Conservation (phyloP, 92 coral and sea anemone genomes). For the Actinernus sp. region DNA sequence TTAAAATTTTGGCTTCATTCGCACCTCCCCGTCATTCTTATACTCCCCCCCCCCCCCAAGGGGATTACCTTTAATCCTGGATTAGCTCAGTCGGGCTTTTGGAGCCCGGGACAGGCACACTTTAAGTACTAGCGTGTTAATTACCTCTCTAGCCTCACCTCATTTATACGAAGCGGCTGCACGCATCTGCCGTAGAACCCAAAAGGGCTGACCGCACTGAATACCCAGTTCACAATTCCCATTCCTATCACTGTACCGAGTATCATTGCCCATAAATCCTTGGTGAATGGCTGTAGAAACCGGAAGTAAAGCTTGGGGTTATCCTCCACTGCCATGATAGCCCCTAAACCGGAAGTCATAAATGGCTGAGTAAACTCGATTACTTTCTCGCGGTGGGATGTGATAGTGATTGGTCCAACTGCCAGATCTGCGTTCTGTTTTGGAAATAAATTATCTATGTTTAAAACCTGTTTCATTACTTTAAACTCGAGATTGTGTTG, state of each 20-base stretch:
- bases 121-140: too few relatives aligned
- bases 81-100: too few relatives aligned
- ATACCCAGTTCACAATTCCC: constrained; percentile 62
- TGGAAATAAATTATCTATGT: too few relatives aligned
- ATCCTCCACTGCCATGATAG: constrained; percentile 42
- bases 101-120: too few relatives aligned
- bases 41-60: too few relatives aligned
- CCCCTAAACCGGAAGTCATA: constrained; percentile 61
- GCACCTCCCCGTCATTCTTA: too few relatives aligned
- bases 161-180: constrained; percentile 20
- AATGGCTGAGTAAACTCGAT: constrained; percentile 77
- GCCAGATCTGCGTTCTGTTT: constrained; percentile 72
- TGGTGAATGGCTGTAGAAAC: constrained; percentile 63
- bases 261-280: constrained; percentile 52
- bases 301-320: constrained; percentile 42
- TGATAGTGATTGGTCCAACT: constrained; percentile 64
- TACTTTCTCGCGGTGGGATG: constrained; percentile 46
- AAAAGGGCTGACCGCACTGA: constrained; percentile 59
- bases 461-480: too few relatives aligned
- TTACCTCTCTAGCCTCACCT: too few relatives aligned
- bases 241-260: constrained; percentile 47
- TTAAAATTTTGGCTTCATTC: too few relatives aligned
- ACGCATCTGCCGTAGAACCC: constrained; percentile 70
- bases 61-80: too few relatives aligned
- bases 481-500: too few relatives aligned